A percentile compares a stretch with the other conserved stretches of the same genome.
These are phyloP conservation scores for Oceanodroma tethys DNA, from an alignment of 2,113 vertebrate species.

Conservation along the genomic window DNA sequence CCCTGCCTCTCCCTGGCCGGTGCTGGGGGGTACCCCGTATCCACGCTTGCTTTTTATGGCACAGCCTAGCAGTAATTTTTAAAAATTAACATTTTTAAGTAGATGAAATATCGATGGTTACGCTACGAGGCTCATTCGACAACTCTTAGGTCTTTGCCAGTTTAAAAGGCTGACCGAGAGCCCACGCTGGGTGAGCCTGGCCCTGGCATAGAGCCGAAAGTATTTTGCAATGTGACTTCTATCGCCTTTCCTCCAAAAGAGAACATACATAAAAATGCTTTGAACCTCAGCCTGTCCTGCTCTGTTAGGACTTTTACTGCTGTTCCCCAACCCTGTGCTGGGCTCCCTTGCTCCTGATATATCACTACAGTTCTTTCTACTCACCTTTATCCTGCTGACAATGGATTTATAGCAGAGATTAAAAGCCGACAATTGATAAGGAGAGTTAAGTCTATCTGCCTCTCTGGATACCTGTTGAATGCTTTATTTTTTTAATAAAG, in stretches of 20 bases:
- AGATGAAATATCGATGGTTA: background rate
- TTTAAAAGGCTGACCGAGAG: background rate
- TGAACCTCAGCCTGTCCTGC: background rate
- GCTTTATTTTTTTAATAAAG: background rate
- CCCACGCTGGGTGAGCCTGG: background rate
- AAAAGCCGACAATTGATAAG: background rate
- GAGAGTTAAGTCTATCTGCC: background rate
- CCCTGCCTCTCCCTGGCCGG: background rate
- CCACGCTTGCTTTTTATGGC: background rate
- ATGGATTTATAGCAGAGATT: background rate
- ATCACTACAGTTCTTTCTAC: background rate
- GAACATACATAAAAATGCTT: background rate
- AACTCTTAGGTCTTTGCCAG: background rate
- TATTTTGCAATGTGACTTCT: background rate
- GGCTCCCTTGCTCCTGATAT: background rate
- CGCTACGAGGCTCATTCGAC: rapidly evolving
- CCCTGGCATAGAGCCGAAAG: rapidly evolving
- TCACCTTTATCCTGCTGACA: background rate
- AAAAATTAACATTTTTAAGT: background rate
- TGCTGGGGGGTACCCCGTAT: background rate
- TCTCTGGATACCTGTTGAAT: background rate
- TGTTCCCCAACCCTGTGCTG: rapidly evolving
- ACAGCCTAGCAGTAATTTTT: background rate
- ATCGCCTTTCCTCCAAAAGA: background rate
- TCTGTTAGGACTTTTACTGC: background rate